A percentile compares a stretch with the other conserved stretches of the same genome.
Evolutionary conservation across 2,888 invertebrate species (phyloP).

Genomic region (Pseudococcus longispinus): DNA sequence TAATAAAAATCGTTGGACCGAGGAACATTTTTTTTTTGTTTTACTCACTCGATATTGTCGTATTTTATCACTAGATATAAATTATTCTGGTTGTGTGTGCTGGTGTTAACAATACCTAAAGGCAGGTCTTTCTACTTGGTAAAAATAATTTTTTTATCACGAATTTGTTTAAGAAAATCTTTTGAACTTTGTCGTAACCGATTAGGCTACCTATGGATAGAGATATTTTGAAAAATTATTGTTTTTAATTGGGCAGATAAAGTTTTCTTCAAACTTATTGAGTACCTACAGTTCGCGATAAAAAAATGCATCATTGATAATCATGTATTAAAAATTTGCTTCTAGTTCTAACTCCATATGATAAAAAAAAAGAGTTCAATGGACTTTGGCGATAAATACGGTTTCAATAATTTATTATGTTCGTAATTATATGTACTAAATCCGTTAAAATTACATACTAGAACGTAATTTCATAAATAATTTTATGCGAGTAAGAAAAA

Average conservation of each 20-base stretch:
- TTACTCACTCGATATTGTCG: too few species aligned
- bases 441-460: background rate
- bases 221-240: background rate
- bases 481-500: background rate
- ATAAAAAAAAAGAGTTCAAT: background rate
- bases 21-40: background rate
- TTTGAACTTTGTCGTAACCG: too few species aligned
- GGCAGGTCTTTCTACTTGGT: too few species aligned
- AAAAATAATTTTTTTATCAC: too few species aligned
- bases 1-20: conserved; percentile 31
- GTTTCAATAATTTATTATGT: background rate
- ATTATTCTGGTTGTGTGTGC: too few species aligned
- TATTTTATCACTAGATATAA: too few species aligned
- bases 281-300: background rate
- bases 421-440: background rate
- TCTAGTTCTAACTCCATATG: background rate
- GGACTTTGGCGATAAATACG: background rate
- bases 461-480: background rate
- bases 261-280: background rate
- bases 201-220: background rate
- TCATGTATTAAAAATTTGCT: background rate
- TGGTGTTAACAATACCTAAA: too few species aligned
- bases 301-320: background rate
- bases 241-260: background rate
- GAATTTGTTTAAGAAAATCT: too few species aligned